Evolutionary conservation across 2,113 vertebrate genomes (phyloP), one percentile per base, ranked within the genome.

Genomic region (Paraplagusia blochii): DNA sequence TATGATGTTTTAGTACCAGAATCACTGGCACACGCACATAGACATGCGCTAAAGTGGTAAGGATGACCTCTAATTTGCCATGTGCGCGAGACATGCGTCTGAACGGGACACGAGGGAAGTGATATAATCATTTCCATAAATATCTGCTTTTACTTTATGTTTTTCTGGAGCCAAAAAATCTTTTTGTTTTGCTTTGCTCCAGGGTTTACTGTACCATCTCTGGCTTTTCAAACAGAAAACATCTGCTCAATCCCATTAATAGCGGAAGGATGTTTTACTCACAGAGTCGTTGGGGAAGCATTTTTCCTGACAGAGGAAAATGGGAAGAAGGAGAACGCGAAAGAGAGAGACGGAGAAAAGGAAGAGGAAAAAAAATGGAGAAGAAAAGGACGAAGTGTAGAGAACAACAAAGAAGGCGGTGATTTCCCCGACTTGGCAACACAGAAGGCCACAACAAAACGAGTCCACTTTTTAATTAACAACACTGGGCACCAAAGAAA

Each of bases 381-480:
- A 61, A n/a, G 49, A 8, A 58, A 50, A 55, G 40, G 67, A 18
- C 61, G 39, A 81, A 66, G 70, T 17, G 54, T 44, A 61, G 63
- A 72, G 50, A 66, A 63, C 55, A 66, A 74, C 55, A 70, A 64
- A 68, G 58, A 69, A 29, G 63, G 69, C 48, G 44, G 56, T 57
- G 59, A 72, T 74, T 80, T 81, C 75, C 75, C 80, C 72, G 53
- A 65, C 82, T 87, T 85, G 81, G 84, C 84, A 81, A 72, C 71
- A 76, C 60, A 59, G 52, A 79, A 56, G 69, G 77, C 77, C 76
- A 84, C 86, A 86, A 87, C 86, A 87, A 85, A 89, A 87, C 79
- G 59, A 73, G 72, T 83, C 66, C 77, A 80, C 83, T 73, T 87
- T 88, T 73, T 88, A 90, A 91, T 90, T 85, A 90, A 84, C 79